A percentile compares a stretch with the other conserved stretches of the same genome.
These are phyloP conservation scores for Drosophila mauritiana DNA, from an alignment of 1,140 invertebrate species.

Conservation along the genomic window DNA sequence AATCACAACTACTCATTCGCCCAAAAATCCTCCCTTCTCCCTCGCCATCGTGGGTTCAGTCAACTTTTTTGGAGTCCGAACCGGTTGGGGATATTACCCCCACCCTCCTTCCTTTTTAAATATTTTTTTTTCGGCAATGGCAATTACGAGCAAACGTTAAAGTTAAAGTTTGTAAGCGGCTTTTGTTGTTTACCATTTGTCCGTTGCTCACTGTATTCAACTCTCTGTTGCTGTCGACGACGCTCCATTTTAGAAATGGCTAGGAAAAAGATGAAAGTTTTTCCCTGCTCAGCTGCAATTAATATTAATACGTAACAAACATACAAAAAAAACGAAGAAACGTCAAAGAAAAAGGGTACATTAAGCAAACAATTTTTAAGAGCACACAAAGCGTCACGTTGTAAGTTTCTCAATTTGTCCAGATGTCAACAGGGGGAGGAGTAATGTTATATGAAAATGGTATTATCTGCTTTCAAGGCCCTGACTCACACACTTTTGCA, in stretches of 20 bases:
- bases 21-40: slow-evolving; percentile 4
- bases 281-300: slow-evolving; percentile 36
- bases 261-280: slow-evolving; percentile 48
- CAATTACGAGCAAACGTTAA: slow-evolving; percentile 53
- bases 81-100: slow-evolving; percentile 42
- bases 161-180: slow-evolving; percentile 52
- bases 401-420: slow-evolving; percentile 19
- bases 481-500: slow-evolving; percentile 21
- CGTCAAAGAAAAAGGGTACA: neutral
- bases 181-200: slow-evolving; percentile 57
- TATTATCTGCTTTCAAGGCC: slow-evolving; percentile 11
- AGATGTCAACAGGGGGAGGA: slow-evolving; percentile 10
- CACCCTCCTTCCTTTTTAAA: neutral
- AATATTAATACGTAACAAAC: slow-evolving; percentile 44
- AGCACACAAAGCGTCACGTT: neutral
- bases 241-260: slow-evolving; percentile 38
- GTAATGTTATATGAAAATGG: neutral
- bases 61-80: slow-evolving; percentile 62
- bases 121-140: slow-evolving; percentile 59
- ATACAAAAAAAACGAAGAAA: neutral
- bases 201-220: slow-evolving; percentile 17
- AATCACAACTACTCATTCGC: slow-evolving; percentile 30
- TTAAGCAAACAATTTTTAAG: slow-evolving; percentile 34
- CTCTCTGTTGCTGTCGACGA: slow-evolving; percentile 23
- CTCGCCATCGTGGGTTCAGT: slow-evolving; percentile 47